Base-by-base conservation (phyloP, 2,888 invertebrate species). In the Rapana venosa region DNA sequence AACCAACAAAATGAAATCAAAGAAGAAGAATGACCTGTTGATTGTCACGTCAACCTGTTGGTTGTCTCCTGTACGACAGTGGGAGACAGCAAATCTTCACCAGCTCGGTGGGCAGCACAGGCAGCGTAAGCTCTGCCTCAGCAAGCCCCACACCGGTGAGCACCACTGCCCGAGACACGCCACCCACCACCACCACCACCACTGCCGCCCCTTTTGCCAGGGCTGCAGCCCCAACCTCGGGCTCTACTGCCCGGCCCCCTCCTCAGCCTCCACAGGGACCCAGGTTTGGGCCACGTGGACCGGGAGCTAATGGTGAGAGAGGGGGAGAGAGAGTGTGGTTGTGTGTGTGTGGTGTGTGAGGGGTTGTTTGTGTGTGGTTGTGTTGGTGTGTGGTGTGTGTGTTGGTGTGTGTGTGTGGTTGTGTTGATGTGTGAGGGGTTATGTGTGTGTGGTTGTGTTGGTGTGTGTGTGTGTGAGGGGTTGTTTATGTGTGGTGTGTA, bases 301-400 rank as follows among this genome's bases (percentile, higher is more conserved):
- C 87, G 79, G 87, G 87, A 36, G 22, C 87, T 81, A 56, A 22
- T 56, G 47, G n/a, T 86, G 26, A 26, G 47, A 13, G 86, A 58
- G 22, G 26, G n/a, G 61, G 84, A 58, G 30, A 30, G 79, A 22
- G 32, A 79, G 22, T 8, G 32, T 36, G 15, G 81, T 2, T 1
- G 36, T 15, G 81, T 36, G n/a, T 17, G 81, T 2, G 1, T 83
- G 47, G 66, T 66, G 66, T 66, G 66, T 66, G 66, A 66, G 66
- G 2, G 17, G 2, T 13, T 66, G 66, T 66, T 13, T 26, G 26
- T 66, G 6, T 66, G 20, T 66, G 66, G 2, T 66, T 66, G 1
- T 22, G 66, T 26, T 1, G 2, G 66, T 66, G 17, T 66, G 66
- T 66, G 4, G 2, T 66, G 66, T 66, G 66, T 66, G 17, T 66